Conservation (phyloP, 2,113 vertebrate species). For the Seriola dumerili region DNA sequence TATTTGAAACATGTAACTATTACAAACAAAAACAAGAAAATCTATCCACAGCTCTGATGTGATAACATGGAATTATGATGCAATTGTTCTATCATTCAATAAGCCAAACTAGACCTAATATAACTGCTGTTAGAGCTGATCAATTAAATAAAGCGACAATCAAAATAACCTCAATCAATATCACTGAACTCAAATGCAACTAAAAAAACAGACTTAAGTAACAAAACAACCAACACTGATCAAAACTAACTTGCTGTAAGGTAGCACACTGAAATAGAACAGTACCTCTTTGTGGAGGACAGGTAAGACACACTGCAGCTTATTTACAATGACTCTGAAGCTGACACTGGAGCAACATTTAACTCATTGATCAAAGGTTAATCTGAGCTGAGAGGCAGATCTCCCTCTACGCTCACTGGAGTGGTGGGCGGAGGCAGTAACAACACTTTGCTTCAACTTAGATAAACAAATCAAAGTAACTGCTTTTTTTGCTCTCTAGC, state of each 20-base stretch:
- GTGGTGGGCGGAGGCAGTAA: too few relatives aligned
- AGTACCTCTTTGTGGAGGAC: conserved; percentile 42
- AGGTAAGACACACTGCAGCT: not conserved
- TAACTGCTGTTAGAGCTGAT: too few relatives aligned
- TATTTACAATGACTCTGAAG: not conserved
- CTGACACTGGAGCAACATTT: not conserved
- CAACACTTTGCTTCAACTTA: too few relatives aligned
- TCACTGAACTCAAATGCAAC: not conserved
- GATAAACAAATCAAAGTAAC: too few relatives aligned
- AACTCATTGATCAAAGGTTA: conserved; percentile 56
- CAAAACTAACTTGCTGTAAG: not conserved
- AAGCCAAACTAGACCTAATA: not conserved
- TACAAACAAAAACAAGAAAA: not conserved
- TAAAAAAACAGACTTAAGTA: not conserved
- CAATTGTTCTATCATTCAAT: not conserved
- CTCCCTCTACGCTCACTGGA: not conserved
- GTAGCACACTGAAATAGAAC: not conserved
- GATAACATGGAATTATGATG: not conserved
- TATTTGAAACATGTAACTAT: not conserved
- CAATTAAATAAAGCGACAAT: not conserved
- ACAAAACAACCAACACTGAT: not conserved
- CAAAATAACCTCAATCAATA: not conserved
- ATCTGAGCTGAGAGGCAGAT: conserved; percentile 40
- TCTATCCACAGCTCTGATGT: not conserved
- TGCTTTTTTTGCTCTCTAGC: too few relatives aligned